phyloP scores from a whole-genome alignment of 2,888 invertebrate species.

The Xestia c-nigrum region DNA sequence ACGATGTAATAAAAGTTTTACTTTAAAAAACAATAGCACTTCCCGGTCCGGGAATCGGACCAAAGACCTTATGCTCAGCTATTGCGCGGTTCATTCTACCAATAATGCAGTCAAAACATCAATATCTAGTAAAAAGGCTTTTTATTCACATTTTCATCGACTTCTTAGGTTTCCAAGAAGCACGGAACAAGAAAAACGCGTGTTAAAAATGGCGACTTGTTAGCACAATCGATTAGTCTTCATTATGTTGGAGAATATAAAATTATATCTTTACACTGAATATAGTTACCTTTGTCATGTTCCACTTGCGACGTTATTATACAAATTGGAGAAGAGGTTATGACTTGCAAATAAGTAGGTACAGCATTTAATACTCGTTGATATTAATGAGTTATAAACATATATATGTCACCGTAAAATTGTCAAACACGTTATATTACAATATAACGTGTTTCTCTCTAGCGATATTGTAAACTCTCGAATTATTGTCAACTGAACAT shows the following conservation, averaged over 20 bases:
- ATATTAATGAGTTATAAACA: too few species aligned
- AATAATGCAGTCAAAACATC: neutral
- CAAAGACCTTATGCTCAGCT: too few species aligned
- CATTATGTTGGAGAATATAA: constrained; percentile 67
- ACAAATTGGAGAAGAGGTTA: neutral
- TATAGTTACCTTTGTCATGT: constrained; percentile 58
- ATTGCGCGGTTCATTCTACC: too few species aligned
- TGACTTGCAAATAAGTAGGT: neutral
- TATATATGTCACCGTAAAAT: too few species aligned
- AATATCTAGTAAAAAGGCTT: constrained; percentile 1
- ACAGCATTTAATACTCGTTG: neutral
- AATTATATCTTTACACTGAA: constrained; percentile 66
- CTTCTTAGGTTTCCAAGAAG: constrained; percentile 18
- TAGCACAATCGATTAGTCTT: constrained; percentile 70
- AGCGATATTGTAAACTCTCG: too few species aligned
- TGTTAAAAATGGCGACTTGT: constrained; percentile 47
- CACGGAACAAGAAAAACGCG: constrained; percentile 39
- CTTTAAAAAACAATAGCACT: too few species aligned
- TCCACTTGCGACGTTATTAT: constrained; percentile 54
- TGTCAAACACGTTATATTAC: too few species aligned
- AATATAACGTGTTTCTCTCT: too few species aligned
- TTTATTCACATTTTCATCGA: constrained; percentile 10
- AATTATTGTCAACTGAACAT: too few species aligned
- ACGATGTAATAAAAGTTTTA: too few species aligned
- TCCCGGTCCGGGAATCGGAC: too few species aligned